Base-by-base conservation (phyloP, 2,113 vertebrate species). In the Microtus oregoni region DNA sequence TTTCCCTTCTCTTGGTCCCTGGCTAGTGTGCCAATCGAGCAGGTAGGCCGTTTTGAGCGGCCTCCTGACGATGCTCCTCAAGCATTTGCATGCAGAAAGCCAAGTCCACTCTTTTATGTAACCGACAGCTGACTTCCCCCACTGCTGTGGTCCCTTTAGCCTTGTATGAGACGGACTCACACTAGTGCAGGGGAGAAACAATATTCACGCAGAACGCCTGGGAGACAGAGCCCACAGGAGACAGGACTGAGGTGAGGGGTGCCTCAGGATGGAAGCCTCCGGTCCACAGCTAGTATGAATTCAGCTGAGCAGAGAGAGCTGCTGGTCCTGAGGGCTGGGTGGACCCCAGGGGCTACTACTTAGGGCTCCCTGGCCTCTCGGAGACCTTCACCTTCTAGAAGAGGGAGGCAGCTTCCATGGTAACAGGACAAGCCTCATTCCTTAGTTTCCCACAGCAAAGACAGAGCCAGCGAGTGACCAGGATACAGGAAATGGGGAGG, bases 401-500 rank as follows among this genome's bases (percentile, higher is more conserved):
- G 68, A 81, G 28, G 63, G 35, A 91, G 58, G 95, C 93, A 73
- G 65, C 9, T 0, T 24, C 86, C 55, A 17, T 3, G 77, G 86
- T 26, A 86, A 82, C 1, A 12, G 30, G 44, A 92, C 90, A 75
- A 79, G 63, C 72, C 81, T 63, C 73, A 89, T 89, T 94, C 82
- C 91, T 89, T 55, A 78, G 76, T 83, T 91, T 91, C 68, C 82
- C 86, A 90, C 0, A 1, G 85, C 55, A 38, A 4, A 19, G 22
- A 50, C 63, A 6, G 20, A 95, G 38, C 52, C n/a, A 35, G 75
- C 72, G 65, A 72, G 90, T 65, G 67, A 94, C 88, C 81, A 82
- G 19, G 76, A 94, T 76, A 44, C 61, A 63, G 90, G 83, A 93
- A 89, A 52, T 68, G 3, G 1, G n/a, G 65, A 93, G 94, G 94